These are phyloP conservation scores for Diorhabda elongata DNA, from an alignment of 1,140 invertebrate species.

Conservation along the genomic window DNA sequence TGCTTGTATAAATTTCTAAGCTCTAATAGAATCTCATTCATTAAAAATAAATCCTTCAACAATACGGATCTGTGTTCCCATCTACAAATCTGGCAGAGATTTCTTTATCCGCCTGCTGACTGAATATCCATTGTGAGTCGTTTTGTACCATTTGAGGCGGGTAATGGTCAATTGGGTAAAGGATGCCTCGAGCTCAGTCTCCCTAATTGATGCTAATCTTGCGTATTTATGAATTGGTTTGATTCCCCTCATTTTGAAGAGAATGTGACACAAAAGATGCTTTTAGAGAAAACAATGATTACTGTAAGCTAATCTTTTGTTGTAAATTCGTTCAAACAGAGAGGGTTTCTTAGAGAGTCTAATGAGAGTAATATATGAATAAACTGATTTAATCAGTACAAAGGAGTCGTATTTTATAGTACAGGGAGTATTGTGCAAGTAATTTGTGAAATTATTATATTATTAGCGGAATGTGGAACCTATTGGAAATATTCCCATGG, in stretches of 20 bases:
- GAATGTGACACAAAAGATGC: background rate
- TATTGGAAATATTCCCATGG: too few relatives aligned
- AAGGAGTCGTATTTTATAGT: too few relatives aligned
- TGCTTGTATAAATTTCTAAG: too few relatives aligned
- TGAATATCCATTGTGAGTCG: background rate
- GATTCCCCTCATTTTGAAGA: background rate
- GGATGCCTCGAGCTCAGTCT: background rate
- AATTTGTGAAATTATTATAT: too few relatives aligned
- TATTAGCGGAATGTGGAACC: too few relatives aligned
- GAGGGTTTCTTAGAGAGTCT: too few relatives aligned
- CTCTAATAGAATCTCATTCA: too few relatives aligned
- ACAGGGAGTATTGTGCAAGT: too few relatives aligned
- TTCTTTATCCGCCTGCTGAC: background rate
- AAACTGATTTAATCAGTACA: too few relatives aligned
- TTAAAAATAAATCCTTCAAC: too few relatives aligned
- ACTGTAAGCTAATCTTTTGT: background rate
- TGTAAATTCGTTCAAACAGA: background rate
- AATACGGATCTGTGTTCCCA: background rate
- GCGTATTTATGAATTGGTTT: background rate
- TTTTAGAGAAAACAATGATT: background rate
- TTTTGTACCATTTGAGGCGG: background rate
- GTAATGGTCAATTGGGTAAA: background rate
- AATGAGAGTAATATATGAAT: too few relatives aligned
- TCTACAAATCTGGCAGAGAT: background rate
- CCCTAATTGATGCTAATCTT: background rate